Conservation (phyloP, 2,888 invertebrate genomes). For the Ennomos fuscantarius region DNA sequence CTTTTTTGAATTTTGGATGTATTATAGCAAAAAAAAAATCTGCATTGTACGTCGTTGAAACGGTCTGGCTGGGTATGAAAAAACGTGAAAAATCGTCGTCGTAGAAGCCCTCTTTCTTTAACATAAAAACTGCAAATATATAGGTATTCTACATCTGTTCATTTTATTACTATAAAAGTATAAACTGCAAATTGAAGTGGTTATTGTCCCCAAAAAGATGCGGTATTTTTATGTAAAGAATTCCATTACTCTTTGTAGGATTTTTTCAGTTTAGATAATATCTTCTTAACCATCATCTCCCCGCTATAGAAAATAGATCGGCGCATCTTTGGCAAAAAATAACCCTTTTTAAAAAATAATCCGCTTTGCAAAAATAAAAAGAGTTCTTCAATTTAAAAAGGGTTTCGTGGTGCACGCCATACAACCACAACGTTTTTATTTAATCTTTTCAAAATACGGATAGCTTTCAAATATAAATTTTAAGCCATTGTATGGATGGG, state of each 20-base stretch:
- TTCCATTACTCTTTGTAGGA: slow-evolving; percentile 20
- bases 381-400: slow-evolving; percentile 55
- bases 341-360: slow-evolving; percentile 76
- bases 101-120: too few relatives aligned
- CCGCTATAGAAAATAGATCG: slow-evolving; percentile 27
- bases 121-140: not conserved
- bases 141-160: slow-evolving; percentile 5
- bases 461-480: slow-evolving; percentile 34
- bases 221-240: slow-evolving; percentile 31
- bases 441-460: slow-evolving; percentile 56
- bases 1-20: too few relatives aligned
- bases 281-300: slow-evolving; percentile 39
- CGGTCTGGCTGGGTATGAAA: too few relatives aligned
- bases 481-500: slow-evolving; percentile 29
- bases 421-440: slow-evolving; percentile 69
- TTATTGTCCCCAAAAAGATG: slow-evolving; percentile 21
- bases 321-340: slow-evolving; percentile 50
- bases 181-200: slow-evolving; percentile 40
- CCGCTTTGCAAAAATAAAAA: slow-evolving; percentile 74
- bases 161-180: not conserved
- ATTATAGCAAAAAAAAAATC: too few relatives aligned
- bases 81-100: too few relatives aligned
- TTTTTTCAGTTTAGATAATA: slow-evolving; percentile 34
- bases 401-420: slow-evolving; percentile 58
- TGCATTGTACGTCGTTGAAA: too few relatives aligned